These are phyloP conservation scores for Heliocidaris tuberculata DNA, from an alignment of 35 echinoderm and acorn worm genomes.

Conservation along the genomic window DNA sequence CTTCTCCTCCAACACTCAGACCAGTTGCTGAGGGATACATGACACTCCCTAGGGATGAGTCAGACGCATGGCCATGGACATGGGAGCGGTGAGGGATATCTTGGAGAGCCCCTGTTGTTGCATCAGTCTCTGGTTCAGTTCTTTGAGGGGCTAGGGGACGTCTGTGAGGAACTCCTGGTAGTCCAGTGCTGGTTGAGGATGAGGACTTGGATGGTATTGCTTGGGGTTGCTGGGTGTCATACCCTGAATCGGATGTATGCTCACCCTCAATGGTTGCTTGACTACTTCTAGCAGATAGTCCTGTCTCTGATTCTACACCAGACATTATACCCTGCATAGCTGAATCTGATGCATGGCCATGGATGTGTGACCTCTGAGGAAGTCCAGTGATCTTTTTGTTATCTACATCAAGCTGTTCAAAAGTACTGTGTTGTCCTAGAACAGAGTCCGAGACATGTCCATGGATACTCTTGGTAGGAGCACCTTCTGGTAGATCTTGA, in stretches of 20 bases:
- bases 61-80: conserved; percentile 52
- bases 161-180: neutral
- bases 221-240: neutral
- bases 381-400: neutral
- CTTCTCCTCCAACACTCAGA: neutral
- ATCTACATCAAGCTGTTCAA: neutral
- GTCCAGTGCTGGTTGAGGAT: neutral
- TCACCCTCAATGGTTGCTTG: conserved; percentile 26
- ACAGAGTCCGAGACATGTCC: conserved; percentile 61
- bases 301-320: neutral
- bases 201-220: neutral
- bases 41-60: conserved; percentile 60
- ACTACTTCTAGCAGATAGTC: neutral
- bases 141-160: neutral
- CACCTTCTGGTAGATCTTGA: conserved; percentile 5
- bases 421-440: neutral
- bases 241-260: conserved; percentile 12
- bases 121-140: neutral
- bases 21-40: conserved; percentile 26
- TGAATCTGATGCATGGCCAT: conserved; percentile 68
- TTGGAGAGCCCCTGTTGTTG: neutral
- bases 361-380: conserved; percentile 7
- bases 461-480: neutral
- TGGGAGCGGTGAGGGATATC: conserved; percentile 4
- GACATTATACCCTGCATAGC: conserved; percentile 57